phyloP scores from a whole-genome alignment of 2,113 vertebrate genomes.

The Ariopsis seemanni region DNA sequence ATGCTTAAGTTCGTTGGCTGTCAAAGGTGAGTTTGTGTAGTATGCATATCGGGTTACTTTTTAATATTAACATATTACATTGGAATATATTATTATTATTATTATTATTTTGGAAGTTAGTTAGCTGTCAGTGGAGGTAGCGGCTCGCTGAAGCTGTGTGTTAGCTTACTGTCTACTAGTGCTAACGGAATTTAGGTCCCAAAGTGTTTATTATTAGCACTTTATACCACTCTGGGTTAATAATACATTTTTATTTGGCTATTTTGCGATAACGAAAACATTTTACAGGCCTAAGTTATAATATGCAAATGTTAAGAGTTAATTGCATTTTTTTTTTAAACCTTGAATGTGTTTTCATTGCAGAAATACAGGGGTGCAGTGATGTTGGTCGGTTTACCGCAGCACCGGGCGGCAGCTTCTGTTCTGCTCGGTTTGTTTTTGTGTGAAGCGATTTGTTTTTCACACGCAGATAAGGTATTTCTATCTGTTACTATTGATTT shows the following conservation, averaged over 20 bases:
- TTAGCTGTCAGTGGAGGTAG: too few relatives aligned
- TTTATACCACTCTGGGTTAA: neutral
- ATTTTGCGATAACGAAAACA: neutral
- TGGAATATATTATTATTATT: neutral
- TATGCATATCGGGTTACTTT: neutral
- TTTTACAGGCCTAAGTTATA: neutral
- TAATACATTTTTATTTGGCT: neutral
- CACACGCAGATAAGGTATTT: conserved; percentile 66
- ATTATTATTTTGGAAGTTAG: neutral
- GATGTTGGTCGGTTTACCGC: neutral
- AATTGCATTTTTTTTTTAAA: neutral
- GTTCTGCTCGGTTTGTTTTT: conserved; percentile 50
- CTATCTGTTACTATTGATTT: neutral
- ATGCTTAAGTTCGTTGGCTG: neutral
- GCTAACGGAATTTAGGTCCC: neutral
- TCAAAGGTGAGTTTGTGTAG: neutral
- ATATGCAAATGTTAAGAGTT: neutral
- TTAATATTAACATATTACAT: neutral
- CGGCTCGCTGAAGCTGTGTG: neutral
- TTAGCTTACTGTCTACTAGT: neutral
- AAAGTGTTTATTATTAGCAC: neutral
- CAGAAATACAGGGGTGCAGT: conserved; percentile 16
- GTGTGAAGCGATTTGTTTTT: conserved; percentile 53
- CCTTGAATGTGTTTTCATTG: neutral
- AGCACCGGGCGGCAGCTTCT: conserved; percentile 14